A percentile compares a stretch with the other conserved stretches of the same genome.
phyloP scores from a whole-genome alignment of 2,113 vertebrate genomes.

The Sitta europaea region DNA sequence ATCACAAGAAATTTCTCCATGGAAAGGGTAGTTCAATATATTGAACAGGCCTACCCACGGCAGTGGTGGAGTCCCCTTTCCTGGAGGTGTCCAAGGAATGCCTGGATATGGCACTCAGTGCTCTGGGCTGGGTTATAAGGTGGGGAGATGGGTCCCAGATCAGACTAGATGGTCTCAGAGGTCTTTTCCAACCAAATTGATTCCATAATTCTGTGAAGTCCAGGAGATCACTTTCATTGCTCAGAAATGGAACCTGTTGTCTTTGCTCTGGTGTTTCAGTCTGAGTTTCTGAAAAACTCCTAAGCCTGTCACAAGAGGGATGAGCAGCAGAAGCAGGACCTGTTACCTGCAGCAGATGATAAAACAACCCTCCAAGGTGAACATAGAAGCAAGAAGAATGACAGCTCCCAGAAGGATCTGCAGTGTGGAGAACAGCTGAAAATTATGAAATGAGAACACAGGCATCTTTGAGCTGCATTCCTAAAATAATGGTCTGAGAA shows the following conservation, averaged over 20 bases:
- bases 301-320: neutral
- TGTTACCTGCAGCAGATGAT: neutral
- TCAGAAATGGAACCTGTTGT: neutral
- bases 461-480: neutral
- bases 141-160: accelerated
- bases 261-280: neutral
- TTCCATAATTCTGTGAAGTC: neutral
- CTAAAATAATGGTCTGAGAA: neutral
- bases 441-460: neutral
- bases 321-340: neutral
- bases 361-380: neutral
- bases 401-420: neutral
- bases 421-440: neutral
- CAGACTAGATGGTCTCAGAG: neutral
- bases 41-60: neutral
- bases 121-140: neutral
- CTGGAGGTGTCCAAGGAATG: neutral
- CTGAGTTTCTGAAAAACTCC: neutral
- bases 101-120: neutral
- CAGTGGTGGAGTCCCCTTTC: neutral
- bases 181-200: neutral
- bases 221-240: neutral
- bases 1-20: neutral
- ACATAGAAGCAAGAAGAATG: neutral
- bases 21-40: neutral